Percentiles rank a stretch among this genome's conserved stretches.
These are phyloP conservation scores for Dicrurus megarhynchus DNA, from an alignment of 2,113 vertebrate genomes.

Conservation along the genomic window DNA sequence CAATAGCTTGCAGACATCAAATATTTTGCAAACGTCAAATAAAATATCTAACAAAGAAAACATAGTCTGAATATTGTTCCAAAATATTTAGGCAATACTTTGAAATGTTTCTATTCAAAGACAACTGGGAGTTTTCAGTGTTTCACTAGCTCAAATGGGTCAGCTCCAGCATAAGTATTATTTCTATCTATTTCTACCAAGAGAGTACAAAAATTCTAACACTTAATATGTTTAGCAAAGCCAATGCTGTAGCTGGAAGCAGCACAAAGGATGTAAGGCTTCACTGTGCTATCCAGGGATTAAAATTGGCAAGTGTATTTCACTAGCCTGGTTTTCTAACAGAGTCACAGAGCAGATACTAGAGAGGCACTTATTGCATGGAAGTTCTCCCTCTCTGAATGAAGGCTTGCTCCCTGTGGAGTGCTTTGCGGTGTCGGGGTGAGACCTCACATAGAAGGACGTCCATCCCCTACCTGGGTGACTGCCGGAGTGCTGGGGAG, in stretches of 20 bases:
- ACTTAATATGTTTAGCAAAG: slow-evolving; percentile 40
- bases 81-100: slow-evolving; percentile 20
- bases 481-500: fast-evolving
- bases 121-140: not conserved
- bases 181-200: slow-evolving; percentile 22
- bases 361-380: not conserved
- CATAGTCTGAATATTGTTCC: not conserved
- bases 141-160: not conserved
- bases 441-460: not conserved
- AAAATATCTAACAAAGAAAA: not conserved
- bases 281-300: not conserved
- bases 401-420: not conserved
- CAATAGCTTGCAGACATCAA: slow-evolving; percentile 13
- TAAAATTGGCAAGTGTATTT: not conserved
- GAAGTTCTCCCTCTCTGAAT: not conserved
- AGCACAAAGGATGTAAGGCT: slow-evolving; percentile 25
- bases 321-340: not conserved
- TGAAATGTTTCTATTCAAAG: not conserved
- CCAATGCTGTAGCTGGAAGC: slow-evolving; percentile 18
- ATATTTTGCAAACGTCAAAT: slow-evolving; percentile 20
- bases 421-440: not conserved
- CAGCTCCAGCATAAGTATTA: not conserved
- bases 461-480: not conserved
- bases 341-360: not conserved
- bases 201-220: slow-evolving; percentile 3